Evolutionary conservation across 2,113 vertebrate genomes (phyloP).

Genomic region (Prunella himalayana): DNA sequence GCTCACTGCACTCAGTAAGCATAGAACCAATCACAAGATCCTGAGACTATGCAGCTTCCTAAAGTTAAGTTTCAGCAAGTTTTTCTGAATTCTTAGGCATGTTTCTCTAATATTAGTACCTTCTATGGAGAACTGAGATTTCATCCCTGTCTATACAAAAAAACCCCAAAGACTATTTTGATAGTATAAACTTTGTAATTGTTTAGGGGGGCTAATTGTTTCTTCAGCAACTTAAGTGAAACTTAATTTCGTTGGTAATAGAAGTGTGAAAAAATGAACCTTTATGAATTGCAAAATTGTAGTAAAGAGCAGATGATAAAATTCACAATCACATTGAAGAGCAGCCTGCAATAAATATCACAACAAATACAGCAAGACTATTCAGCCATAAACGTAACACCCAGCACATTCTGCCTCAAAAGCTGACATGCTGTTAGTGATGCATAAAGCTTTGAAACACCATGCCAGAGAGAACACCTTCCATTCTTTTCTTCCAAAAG

Average conservation of each 20-base stretch:
- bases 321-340: not conserved
- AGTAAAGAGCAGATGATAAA: conserved; percentile 25
- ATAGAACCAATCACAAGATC: not conserved
- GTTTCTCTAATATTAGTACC: conserved; percentile 10
- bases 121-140: conserved; percentile 33
- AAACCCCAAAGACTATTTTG: not conserved
- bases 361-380: not conserved
- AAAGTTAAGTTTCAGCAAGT: conserved; percentile 4
- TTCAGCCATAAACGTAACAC: not conserved
- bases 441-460: not conserved
- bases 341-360: not conserved
- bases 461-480: not conserved
- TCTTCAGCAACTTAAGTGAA: conserved; percentile 42
- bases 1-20: not conserved
- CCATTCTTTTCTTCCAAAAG: not conserved
- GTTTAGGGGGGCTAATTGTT: not conserved
- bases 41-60: conserved; percentile 19
- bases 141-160: conserved; percentile 33
- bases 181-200: conserved; percentile 14
- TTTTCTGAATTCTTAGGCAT: conserved; percentile 19
- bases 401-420: not conserved
- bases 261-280: not conserved
- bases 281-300: not conserved
- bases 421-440: not conserved
- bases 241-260: conserved; percentile 57